phyloP scores from a whole-genome alignment of 2,113 vertebrate genomes.

The Istiophorus platypterus region DNA sequence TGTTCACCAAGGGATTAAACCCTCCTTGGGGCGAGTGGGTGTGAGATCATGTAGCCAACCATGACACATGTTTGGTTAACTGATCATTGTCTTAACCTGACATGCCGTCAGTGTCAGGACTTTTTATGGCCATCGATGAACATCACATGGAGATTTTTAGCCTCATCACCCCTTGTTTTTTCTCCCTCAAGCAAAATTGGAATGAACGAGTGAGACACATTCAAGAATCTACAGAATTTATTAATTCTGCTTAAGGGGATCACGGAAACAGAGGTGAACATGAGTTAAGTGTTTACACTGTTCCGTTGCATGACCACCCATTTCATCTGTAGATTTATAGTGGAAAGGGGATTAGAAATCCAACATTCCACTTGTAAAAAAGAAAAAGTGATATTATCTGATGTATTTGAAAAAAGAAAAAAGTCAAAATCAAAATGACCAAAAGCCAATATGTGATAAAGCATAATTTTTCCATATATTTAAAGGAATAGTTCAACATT shows the following conservation, averaged over 20 bases:
- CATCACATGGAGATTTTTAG: conserved; percentile 46
- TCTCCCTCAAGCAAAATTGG: neutral
- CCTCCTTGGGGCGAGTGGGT: conserved; percentile 58
- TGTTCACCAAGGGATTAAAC: conserved; percentile 41
- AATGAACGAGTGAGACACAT: neutral
- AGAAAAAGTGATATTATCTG: neutral
- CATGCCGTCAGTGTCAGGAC: neutral
- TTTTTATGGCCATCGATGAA: neutral
- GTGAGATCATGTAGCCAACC: conserved; percentile 66
- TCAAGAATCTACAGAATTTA: conserved; percentile 28
- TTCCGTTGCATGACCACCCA: neutral
- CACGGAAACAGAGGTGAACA: conserved; percentile 43
- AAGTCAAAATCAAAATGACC: too few relatives aligned
- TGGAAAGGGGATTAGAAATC: neutral
- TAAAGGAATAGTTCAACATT: too few relatives aligned
- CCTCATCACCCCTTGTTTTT: neutral
- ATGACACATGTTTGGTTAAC: conserved; percentile 34
- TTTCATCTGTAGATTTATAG: neutral
- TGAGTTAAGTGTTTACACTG: neutral
- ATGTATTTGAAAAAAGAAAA: too few relatives aligned
- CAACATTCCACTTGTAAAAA: neutral
- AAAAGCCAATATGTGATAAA: too few relatives aligned
- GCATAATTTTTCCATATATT: too few relatives aligned
- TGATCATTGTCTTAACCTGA: conserved; percentile 26
- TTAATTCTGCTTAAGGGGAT: conserved; percentile 63